Evolutionary conservation across 2,888 invertebrate genomes (phyloP).

Genomic region (Hedychridium roseum): DNA sequence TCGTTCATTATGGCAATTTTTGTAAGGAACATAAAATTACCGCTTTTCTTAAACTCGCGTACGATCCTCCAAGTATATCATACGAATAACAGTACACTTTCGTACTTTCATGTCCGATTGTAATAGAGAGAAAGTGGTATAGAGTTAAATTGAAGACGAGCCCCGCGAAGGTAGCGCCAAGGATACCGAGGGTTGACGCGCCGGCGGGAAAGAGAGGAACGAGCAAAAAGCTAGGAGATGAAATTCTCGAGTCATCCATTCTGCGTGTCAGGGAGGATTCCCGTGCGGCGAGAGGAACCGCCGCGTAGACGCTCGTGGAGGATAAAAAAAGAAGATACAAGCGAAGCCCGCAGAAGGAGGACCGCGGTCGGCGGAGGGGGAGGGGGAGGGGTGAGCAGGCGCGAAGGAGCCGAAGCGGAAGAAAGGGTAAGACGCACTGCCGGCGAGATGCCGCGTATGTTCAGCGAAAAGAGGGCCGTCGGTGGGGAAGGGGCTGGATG

Average conservation of each 20-base stretch:
- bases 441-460: conserved; percentile 8
- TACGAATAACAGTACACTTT: too few species aligned
- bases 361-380: not conserved
- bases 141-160: too few species aligned
- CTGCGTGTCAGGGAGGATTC: conserved; percentile 50
- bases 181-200: not conserved
- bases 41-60: too few species aligned
- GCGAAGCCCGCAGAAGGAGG: conserved; percentile 2
- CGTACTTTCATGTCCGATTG: too few species aligned
- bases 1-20: too few species aligned
- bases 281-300: conserved; percentile 41
- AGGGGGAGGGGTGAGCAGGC: not conserved
- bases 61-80: too few species aligned
- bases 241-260: conserved; percentile 56
- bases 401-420: conserved; percentile 2
- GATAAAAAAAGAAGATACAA: conserved; percentile 16
- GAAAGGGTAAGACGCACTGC: conserved; percentile 5
- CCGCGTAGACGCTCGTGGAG: conserved; percentile 22
- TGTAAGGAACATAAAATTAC: too few species aligned
- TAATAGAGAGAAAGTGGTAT: too few species aligned
- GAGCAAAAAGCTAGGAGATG: conserved; percentile 42
- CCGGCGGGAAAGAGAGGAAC: conserved; percentile 11
- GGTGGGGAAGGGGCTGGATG: conserved; percentile 5
- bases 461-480: conserved; percentile 5
- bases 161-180: too few species aligned